These are phyloP conservation scores for Charadrius vociferus DNA, from an alignment of 2,113 vertebrate genomes.

Conservation along the genomic window DNA sequence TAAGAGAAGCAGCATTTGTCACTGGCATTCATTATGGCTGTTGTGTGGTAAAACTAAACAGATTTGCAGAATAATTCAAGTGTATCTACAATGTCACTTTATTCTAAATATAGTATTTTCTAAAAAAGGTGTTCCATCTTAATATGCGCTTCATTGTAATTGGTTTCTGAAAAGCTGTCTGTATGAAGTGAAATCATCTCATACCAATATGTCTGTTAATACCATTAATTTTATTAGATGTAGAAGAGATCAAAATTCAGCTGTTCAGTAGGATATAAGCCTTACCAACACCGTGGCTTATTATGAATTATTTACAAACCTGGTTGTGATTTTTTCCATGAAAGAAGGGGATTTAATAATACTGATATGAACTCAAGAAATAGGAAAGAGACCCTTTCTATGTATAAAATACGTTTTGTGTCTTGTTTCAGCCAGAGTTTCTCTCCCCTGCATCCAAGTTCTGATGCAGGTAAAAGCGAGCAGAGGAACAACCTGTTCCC, in stretches of 20 bases:
- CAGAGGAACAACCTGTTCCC: neutral
- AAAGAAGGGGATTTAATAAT: neutral
- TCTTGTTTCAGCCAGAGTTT: neutral
- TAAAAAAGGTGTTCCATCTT: neutral
- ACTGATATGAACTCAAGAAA: neutral
- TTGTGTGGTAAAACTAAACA: neutral
- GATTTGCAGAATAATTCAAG: neutral
- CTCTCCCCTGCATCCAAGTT: neutral
- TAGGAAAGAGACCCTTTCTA: neutral
- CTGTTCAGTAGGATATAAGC: neutral
- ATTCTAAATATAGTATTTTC: neutral
- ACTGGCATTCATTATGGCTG: neutral
- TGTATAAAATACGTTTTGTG: neutral
- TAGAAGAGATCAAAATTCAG: neutral
- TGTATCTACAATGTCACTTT: neutral
- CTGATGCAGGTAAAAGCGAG: neutral
- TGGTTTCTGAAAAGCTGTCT: neutral
- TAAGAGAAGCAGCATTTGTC: neutral
- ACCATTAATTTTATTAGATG: neutral
- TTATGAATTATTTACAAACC: neutral
- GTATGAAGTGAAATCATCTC: neutral
- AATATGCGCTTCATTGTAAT: neutral
- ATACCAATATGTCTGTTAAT: neutral
- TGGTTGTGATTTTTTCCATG: neutral
- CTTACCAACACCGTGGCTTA: neutral